Evolutionary conservation across 2,113 vertebrate species (phyloP), one percentile per base, ranked within the genome.

Genomic region (Pitta sordida): DNA sequence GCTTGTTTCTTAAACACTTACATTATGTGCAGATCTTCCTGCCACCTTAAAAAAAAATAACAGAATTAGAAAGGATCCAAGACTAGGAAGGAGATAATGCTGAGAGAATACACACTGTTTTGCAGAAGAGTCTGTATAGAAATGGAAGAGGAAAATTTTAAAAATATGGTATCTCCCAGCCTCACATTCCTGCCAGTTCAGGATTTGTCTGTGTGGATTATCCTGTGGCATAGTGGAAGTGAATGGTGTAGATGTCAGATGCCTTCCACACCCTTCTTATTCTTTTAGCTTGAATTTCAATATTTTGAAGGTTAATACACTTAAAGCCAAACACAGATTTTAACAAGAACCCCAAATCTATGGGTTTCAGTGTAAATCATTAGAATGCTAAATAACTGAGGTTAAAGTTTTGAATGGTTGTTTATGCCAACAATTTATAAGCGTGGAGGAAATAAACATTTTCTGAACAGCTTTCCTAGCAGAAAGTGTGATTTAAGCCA

Each of bases 401-500:
- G 95, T 94, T 91, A 74, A 80, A 70, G 86, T 90, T 94, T 92
- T 69, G 22, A 79, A 76, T 91, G 74, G 41, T 78, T 93, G 87
- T 95, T 96, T 95, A 91, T 71, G 91, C 92, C 86, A 88, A 58
- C 91, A 87, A 8, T 88, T 95, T 90, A 52, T 86, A 80, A 75
- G 59, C 92, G 69, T 30, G 39, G 52, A 91, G 91, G 91, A 96
- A 95, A 88, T 80, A 95, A 94, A 94, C 62, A 53, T 91, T 82
- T 93, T 97, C 68, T 88, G 82, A 93, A 79, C 76, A 94, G 87
- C 71, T 91, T 89, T 88, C 60, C 70, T 91, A 94, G 81, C 69
- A 96, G 85, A 94, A 94, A 96, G 80, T 83, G 89, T 84, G 85
- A 95, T 71, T 93, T 96, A 78, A 93, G 56, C 49, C 86, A 92